A percentile compares a stretch with the other conserved stretches of the same genome.
Conservation (phyloP, 2,888 invertebrate genomes). For the Spodoptera littoralis region DNA sequence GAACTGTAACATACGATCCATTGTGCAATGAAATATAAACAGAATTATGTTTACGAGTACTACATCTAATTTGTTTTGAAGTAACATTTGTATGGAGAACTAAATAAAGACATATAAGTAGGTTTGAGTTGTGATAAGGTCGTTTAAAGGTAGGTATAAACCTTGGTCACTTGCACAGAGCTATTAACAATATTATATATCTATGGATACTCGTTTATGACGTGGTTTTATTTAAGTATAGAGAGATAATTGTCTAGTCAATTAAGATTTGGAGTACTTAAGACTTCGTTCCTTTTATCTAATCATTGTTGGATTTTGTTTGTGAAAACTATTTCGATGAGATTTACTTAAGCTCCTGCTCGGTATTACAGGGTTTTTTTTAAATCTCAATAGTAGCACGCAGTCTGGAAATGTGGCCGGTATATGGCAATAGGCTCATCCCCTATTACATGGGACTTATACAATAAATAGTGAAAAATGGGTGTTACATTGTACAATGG, state of each 20-base stretch:
- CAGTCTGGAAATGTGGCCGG: too few species aligned
- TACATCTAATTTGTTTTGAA: conserved; percentile 45
- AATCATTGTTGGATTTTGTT: not conserved
- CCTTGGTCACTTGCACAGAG: conserved; percentile 23
- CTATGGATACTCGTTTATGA: conserved; percentile 10
- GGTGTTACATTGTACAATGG: too few species aligned
- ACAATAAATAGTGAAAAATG: too few species aligned
- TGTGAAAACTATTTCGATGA: too few species aligned
- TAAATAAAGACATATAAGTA: conserved; percentile 19
- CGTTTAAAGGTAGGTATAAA: conserved; percentile 19
- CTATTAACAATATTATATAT: too few species aligned
- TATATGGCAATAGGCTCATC: too few species aligned
- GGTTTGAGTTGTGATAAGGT: conserved; percentile 28
- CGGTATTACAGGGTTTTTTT: too few species aligned
- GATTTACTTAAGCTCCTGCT: too few species aligned
- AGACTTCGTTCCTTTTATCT: conserved; percentile 2
- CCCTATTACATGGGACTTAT: too few species aligned
- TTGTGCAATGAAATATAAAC: conserved; percentile 34
- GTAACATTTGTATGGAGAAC: conserved; percentile 38
- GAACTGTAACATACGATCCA: conserved; percentile 37
- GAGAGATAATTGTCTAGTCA: conserved; percentile 16
- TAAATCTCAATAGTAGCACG: too few species aligned
- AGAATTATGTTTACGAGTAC: conserved; percentile 44
- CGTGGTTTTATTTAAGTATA: conserved; percentile 16
- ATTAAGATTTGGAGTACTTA: conserved; percentile 8